Evolutionary conservation across 2,797 vertebrate genomes (phyloP).

Genomic region (Amblyraja radiata): DNA sequence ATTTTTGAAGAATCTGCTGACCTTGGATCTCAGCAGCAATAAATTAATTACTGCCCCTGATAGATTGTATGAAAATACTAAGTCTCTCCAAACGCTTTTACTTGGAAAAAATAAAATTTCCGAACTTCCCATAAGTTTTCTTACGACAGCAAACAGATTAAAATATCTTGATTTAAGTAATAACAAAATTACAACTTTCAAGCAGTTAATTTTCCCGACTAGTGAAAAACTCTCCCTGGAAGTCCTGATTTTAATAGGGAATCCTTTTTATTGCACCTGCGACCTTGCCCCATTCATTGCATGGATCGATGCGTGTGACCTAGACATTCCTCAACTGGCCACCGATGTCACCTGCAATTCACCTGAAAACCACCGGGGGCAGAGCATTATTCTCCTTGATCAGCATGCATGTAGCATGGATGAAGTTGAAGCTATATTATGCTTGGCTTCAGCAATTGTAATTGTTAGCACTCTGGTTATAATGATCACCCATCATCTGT

Average conservation of each 20-base stretch:
- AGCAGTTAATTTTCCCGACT: constrained; percentile 53
- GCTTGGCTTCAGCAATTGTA: constrained; percentile 50
- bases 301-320: constrained; percentile 56
- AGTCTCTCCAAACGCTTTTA: constrained; percentile 57
- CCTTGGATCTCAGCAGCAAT: constrained; percentile 64
- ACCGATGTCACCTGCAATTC: constrained; percentile 52
- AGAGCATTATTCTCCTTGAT: constrained; percentile 53
- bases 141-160: constrained; percentile 50
- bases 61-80: constrained; percentile 45
- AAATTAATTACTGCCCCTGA: constrained; percentile 46
- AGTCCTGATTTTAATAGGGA: constrained; percentile 53
- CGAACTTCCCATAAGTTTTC: constrained; percentile 51
- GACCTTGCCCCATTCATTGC: constrained; percentile 59
- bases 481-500: constrained; percentile 57
- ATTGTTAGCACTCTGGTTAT: constrained; percentile 52
- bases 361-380: constrained; percentile 47
- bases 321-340: constrained; percentile 57
- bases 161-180: constrained; percentile 55
- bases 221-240: constrained; percentile 46
- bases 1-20: constrained; percentile 50
- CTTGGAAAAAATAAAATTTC: constrained; percentile 59
- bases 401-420: constrained; percentile 57
- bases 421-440: constrained; percentile 47
- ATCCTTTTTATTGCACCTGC: constrained; percentile 67
- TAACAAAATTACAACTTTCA: constrained; percentile 60